These are phyloP conservation scores for Montifringilla adamsi DNA, from an alignment of 2,113 vertebrate genomes.

Conservation along the genomic window DNA sequence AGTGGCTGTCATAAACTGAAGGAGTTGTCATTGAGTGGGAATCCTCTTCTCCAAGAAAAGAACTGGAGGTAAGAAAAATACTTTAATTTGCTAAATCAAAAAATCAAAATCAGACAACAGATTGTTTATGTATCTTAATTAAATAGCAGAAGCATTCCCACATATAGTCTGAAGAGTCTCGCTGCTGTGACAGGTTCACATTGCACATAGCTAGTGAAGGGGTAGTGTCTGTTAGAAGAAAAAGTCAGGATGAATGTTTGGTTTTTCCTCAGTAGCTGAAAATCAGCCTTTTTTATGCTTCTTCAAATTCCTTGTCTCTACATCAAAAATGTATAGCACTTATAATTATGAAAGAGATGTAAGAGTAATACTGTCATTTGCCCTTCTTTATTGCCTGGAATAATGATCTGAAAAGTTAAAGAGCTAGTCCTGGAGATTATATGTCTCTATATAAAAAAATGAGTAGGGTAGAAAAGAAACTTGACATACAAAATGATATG, in stretches of 20 bases:
- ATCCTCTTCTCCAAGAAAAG: constrained; percentile 85
- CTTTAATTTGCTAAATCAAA: not conserved
- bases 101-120: not conserved
- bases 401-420: not conserved
- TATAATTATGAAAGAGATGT: not conserved
- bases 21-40: constrained; percentile 80
- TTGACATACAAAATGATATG: not conserved
- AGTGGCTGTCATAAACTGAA: constrained; percentile 74
- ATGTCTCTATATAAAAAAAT: not conserved
- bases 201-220: not conserved
- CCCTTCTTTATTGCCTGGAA: not conserved
- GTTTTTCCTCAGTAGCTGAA: not conserved
- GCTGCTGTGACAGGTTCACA: not conserved
- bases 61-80: constrained; percentile 83
- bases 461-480: not conserved
- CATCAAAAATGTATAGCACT: not conserved
- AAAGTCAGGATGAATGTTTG: not conserved
- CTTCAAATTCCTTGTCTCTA: not conserved
- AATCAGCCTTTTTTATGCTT: not conserved
- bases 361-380: not conserved
- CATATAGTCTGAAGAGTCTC: not conserved
- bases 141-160: not conserved
- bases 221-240: not conserved
- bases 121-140: not conserved
- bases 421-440: not conserved